These are phyloP conservation scores for Nematostella vectensis DNA, from an alignment of 92 coral and sea anemone genomes.

Conservation along the genomic window DNA sequence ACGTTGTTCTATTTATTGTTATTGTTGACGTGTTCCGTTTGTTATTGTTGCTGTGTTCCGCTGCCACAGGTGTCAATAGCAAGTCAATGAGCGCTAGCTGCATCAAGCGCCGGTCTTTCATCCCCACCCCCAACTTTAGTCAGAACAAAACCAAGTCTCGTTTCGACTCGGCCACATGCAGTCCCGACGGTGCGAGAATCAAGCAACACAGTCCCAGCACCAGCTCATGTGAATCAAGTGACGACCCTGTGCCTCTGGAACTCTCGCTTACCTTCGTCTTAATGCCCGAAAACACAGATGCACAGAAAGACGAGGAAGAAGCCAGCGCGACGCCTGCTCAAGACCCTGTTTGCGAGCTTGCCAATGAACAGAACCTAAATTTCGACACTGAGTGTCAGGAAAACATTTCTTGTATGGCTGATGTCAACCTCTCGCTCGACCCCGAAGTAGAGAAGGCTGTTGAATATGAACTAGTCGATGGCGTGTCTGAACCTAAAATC, in stretches of 20 bases:
- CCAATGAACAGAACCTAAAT: not conserved
- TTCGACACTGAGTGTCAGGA: not conserved
- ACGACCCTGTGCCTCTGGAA: not conserved
- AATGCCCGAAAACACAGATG: not conserved
- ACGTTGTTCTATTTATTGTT: too few relatives aligned
- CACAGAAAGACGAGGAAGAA: not conserved
- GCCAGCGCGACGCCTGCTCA: not conserved
- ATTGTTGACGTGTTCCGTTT: too few relatives aligned
- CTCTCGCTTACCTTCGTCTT: not conserved
- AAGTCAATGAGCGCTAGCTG: conserved; percentile 45
- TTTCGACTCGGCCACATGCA: not conserved
- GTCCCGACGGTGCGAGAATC: not conserved
- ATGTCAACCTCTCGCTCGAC: not conserved
- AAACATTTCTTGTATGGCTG: not conserved
- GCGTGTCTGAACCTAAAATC: conserved; percentile 5
- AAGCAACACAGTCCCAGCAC: not conserved
- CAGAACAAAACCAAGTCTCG: conserved; percentile 3
- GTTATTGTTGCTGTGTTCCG: too few relatives aligned
- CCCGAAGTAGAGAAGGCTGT: not conserved
- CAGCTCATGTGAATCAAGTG: not conserved
- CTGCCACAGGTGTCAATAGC: too few relatives aligned
- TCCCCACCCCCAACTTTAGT: conserved; percentile 58
- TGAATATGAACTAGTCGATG: not conserved
- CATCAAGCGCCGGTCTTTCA: conserved; percentile 59
- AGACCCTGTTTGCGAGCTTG: not conserved